Base-by-base conservation (phyloP, 2,888 invertebrate genomes). In the Caenorhabditis japonica region DNA sequence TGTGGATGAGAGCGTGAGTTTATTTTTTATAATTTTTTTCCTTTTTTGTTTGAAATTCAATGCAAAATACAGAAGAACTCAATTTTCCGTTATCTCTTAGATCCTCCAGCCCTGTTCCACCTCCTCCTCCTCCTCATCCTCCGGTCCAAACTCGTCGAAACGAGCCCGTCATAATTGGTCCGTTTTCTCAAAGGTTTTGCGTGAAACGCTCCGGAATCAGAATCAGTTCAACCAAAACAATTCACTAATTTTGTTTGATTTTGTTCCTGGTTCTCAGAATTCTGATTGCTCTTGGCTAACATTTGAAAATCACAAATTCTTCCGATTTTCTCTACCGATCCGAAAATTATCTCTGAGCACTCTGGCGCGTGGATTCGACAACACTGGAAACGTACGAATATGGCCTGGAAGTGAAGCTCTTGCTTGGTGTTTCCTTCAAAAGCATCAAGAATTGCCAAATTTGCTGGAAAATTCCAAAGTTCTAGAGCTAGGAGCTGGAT, bases 371-470 rank as follows among this genome's bases (percentile, higher is more conserved):
- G 81, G 79, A 0, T 77, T 80, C 25, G 82, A 82, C 36, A 79
- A 82, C 55, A 82, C 82, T 17, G 82, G 82, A 27, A 82, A 80
- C 53, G 69, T 76, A 19, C 49, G 75, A 27, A 56, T 80, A 13
- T 82, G 82, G 82, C 75, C 78, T 8, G 82, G 79, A 23, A 77
- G 80, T 51, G 82, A 82, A 47, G 71, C 75, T 15, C 38, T 80
- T 17, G 71, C 77, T 15, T 69, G 60, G 60, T 4, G 49, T 13
- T 25, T 62, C 25, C 34, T 19, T 5, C 46, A 59, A 23, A 46
- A 33, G 7, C 27, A 21, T 21, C 46, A 5, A 25, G 15, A 5
- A 15, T 25, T 13, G n/a, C n/a, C 38, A 15, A 13, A 4, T 38
- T 15, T 15, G 7, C 4, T 61, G n/a, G 38, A 23, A 13, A 34